phyloP scores from a whole-genome alignment of 2,113 vertebrate species.

The Uropsilus gracilis region DNA sequence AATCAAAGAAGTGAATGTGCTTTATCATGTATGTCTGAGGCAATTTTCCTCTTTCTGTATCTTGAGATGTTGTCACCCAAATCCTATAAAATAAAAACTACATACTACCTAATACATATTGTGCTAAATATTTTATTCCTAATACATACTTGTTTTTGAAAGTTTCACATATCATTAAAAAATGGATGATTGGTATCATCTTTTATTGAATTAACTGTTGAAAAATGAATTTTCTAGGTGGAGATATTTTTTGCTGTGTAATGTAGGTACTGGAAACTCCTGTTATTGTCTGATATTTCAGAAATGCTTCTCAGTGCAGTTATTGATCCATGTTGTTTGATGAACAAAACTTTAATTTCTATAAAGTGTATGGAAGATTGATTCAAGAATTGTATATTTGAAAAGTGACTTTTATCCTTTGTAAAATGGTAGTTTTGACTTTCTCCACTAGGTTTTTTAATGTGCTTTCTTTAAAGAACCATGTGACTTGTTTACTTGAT shows the following conservation, averaged over 20 bases:
- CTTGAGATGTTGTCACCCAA: background rate
- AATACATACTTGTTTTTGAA: conserved; percentile 24
- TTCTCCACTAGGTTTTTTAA: background rate
- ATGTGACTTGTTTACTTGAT: conserved; percentile 1
- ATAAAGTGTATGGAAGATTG: conserved; percentile 49
- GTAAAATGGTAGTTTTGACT: conserved; percentile 58
- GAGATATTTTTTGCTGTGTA: background rate
- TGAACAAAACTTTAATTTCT: conserved; percentile 64
- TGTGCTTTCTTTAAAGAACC: background rate
- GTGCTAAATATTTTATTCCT: background rate
- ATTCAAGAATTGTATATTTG: conserved; percentile 39
- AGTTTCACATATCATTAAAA: background rate
- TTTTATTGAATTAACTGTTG: conserved; percentile 23
- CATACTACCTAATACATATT: background rate
- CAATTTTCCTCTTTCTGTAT: background rate
- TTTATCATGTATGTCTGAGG: background rate
- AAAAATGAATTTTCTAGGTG: conserved; percentile 48
- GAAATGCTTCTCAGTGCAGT: conserved; percentile 48
- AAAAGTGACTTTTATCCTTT: conserved; percentile 6
- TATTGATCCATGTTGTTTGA: conserved; percentile 72
- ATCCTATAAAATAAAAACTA: background rate
- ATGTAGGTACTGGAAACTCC: background rate
- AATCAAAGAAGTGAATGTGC: background rate
- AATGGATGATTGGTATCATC: background rate
- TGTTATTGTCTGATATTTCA: conserved; percentile 26